These are phyloP conservation scores for Mystacides longicornis DNA, from an alignment of 2,888 invertebrate species.

Conservation along the genomic window DNA sequence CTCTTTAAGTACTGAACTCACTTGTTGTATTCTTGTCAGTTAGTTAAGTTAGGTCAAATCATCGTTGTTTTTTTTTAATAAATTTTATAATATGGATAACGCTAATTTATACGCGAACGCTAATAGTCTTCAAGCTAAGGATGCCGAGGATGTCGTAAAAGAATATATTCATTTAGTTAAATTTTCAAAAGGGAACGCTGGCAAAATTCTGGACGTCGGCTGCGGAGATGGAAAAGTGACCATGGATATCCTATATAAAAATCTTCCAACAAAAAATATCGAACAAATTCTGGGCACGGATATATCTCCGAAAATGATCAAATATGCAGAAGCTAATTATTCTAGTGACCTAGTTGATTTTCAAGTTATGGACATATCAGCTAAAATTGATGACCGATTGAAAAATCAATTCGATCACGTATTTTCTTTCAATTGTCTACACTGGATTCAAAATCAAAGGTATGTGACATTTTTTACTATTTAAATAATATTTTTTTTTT, in stretches of 20 bases:
- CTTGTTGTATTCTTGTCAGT: constrained; percentile 26
- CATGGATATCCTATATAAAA: constrained; percentile 54
- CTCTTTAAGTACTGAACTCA: not conserved
- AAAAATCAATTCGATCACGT: constrained; percentile 55
- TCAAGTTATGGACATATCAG: constrained; percentile 51
- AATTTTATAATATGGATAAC: constrained; percentile 44
- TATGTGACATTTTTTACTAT: constrained; percentile 34
- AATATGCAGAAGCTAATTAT: constrained; percentile 53
- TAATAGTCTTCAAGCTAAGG: constrained; percentile 61
- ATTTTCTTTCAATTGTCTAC: constrained; percentile 71
- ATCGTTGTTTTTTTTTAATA: too few species aligned
- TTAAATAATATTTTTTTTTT: not conserved
- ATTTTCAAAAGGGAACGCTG: constrained; percentile 47
- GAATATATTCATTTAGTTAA: constrained; percentile 53
- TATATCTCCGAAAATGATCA: constrained; percentile 63
- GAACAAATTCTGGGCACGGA: constrained; percentile 57
- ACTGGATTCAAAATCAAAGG: constrained; percentile 71
- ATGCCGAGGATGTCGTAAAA: constrained; percentile 55
- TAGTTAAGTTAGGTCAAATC: constrained; percentile 2
- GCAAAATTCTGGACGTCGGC: constrained; percentile 61
- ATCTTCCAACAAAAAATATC: constrained; percentile 47
- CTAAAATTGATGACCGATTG: constrained; percentile 42
- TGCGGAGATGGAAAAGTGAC: constrained; percentile 68
- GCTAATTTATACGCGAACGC: constrained; percentile 61
- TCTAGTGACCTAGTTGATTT: constrained; percentile 42